Conservation (phyloP, 2,113 vertebrate genomes). For the Diphyllodes magnificus region DNA sequence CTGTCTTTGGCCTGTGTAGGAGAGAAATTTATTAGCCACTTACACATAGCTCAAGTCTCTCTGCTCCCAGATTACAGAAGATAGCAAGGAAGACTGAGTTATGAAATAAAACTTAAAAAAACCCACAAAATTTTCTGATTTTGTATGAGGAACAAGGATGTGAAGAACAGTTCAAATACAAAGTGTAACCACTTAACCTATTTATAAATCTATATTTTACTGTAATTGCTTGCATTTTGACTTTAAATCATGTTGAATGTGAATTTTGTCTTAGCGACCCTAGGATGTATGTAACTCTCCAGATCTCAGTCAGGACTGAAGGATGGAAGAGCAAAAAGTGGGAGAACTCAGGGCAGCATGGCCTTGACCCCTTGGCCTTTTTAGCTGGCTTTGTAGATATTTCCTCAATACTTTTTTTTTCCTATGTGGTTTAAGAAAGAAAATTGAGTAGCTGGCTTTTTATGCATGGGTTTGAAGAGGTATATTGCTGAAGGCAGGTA, state of each 20-base stretch:
- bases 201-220: not conserved
- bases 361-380: not conserved
- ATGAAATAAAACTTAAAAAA: not conserved
- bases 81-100: not conserved
- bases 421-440: not conserved
- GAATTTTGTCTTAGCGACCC: not conserved
- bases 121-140: not conserved
- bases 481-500: not conserved
- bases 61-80: not conserved
- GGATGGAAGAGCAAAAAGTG: not conserved
- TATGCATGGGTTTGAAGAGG: not conserved
- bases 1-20: not conserved
- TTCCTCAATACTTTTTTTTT: not conserved
- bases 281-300: not conserved
- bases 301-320: not conserved
- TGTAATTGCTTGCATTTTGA: not conserved
- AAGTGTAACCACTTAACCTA: not conserved
- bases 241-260: not conserved
- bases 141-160: not conserved
- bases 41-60: not conserved
- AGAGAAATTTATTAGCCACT: not conserved
- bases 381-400: not conserved
- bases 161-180: not conserved
- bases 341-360: not conserved
- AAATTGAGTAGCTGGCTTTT: not conserved